phyloP scores from a whole-genome alignment of 2,113 vertebrate genomes.

The Oophaga pumilio region DNA sequence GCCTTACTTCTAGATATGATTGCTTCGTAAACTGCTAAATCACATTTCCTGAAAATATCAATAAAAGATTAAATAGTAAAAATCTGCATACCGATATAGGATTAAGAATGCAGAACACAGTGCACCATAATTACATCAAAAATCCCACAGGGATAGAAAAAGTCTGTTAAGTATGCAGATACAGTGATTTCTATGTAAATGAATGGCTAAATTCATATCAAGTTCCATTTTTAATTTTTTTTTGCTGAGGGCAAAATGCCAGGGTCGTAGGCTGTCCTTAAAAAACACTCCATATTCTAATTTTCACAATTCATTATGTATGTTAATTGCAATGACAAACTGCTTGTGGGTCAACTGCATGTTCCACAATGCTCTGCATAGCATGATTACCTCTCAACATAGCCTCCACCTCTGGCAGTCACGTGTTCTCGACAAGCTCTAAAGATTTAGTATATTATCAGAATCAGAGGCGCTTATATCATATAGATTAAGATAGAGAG shows the following conservation, averaged over 20 bases:
- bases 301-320: slow-evolving; percentile 56
- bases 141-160: slow-evolving; percentile 44
- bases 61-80: slow-evolving; percentile 53
- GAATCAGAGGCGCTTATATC: background rate
- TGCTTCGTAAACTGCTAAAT: slow-evolving; percentile 13
- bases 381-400: slow-evolving; percentile 21
- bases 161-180: slow-evolving; percentile 57
- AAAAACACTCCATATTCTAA: slow-evolving; percentile 59
- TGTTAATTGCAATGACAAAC: slow-evolving; percentile 55
- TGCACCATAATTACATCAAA: slow-evolving; percentile 51
- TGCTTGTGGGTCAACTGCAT: slow-evolving; percentile 56
- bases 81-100: slow-evolving; percentile 51
- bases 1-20: background rate
- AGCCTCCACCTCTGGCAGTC: background rate
- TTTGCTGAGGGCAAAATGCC: slow-evolving; percentile 53
- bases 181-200: slow-evolving; percentile 59
- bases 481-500: background rate
- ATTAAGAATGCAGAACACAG: slow-evolving; percentile 53
- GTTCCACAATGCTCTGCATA: slow-evolving; percentile 4
- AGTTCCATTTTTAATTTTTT: slow-evolving; percentile 46
- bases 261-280: slow-evolving; percentile 58
- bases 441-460: background rate
- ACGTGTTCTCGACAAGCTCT: background rate
- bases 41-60: slow-evolving; percentile 49
- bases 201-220: slow-evolving; percentile 54